phyloP scores from a whole-genome alignment of 2,113 vertebrate species.

The Mobula birostris region DNA sequence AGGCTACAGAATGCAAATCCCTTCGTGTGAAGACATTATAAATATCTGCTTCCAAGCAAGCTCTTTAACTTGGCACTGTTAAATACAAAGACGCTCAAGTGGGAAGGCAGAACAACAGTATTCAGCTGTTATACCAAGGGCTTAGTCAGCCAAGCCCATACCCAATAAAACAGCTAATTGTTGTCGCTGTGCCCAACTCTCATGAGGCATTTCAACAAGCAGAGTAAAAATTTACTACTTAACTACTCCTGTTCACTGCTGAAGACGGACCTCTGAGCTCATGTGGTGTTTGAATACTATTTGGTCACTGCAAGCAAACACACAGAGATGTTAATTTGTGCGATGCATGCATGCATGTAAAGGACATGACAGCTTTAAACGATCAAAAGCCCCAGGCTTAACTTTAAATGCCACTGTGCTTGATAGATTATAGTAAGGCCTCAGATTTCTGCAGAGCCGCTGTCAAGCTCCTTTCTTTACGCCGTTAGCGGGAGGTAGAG shows the following conservation, averaged over 20 bases:
- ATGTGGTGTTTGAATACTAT: not conserved
- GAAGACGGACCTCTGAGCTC: slow-evolving; percentile 14
- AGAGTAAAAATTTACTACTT: not conserved
- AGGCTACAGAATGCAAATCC: not conserved
- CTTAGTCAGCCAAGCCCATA: not conserved
- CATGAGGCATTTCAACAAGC: not conserved
- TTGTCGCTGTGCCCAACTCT: not conserved
- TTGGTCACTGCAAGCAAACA: slow-evolving; percentile 9
- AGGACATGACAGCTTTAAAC: not conserved
- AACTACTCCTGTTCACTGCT: not conserved
- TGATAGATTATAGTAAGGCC: not conserved
- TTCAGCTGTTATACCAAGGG: not conserved
- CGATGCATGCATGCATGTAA: not conserved
- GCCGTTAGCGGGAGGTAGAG: not conserved
- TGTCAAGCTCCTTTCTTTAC: slow-evolving; percentile 6
- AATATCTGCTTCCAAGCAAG: not conserved
- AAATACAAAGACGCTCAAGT: not conserved
- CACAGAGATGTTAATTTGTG: not conserved
- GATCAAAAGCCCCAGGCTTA: not conserved
- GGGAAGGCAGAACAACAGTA: not conserved
- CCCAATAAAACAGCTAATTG: not conserved
- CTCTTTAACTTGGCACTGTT: not conserved
- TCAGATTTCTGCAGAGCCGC: not conserved
- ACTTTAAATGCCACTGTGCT: not conserved
- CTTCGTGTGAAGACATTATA: not conserved